phyloP scores from a whole-genome alignment of 2,797 vertebrate genomes.

The Neosilurus hyrtlii region DNA sequence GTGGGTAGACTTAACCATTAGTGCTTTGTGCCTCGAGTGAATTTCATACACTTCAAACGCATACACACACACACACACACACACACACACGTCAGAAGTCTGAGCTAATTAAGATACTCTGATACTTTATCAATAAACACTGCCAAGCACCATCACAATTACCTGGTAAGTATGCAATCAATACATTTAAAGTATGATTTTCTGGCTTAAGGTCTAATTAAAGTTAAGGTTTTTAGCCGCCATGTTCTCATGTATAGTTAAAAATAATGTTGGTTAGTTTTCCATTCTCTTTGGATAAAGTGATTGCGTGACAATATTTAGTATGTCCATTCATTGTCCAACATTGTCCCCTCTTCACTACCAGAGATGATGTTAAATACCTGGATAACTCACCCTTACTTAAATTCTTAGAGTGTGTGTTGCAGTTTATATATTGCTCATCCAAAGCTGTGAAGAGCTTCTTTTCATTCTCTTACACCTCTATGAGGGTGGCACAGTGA shows the following conservation, averaged over 20 bases:
- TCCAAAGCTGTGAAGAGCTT: not conserved
- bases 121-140: not conserved
- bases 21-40: constrained; percentile 16
- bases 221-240: not conserved
- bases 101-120: too few species aligned
- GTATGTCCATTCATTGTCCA: not conserved
- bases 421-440: not conserved
- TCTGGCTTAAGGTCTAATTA: not conserved
- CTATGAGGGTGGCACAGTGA: not conserved
- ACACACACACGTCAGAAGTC: not conserved
- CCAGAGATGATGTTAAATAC: too few species aligned
- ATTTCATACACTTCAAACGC: not conserved
- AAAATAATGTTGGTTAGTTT: not conserved
- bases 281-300: not conserved
- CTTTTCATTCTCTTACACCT: too few species aligned
- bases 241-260: not conserved
- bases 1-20: not conserved
- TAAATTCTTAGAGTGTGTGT: not conserved
- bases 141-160: not conserved
- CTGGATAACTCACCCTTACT: not conserved
- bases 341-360: not conserved
- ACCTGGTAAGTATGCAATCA: not conserved
- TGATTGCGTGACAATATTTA: not conserved
- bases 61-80: not conserved
- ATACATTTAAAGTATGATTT: not conserved